Evolutionary conservation across 2,797 vertebrate genomes (phyloP).

Genomic region (Erethizon dorsatum): DNA sequence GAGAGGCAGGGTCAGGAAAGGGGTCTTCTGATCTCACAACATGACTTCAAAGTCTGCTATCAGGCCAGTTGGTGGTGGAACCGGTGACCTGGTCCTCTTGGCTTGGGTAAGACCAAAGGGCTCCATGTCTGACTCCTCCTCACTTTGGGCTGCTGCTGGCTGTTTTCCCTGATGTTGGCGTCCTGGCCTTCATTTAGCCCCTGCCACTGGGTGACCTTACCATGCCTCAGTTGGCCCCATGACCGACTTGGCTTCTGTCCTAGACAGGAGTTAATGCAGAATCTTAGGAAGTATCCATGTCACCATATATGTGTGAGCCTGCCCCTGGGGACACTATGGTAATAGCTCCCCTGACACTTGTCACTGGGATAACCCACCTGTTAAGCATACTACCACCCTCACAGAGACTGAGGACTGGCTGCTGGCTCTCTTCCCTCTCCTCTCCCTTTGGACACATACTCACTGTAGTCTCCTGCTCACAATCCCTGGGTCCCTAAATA

Average conservation of each 20-base stretch:
- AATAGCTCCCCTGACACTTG: not conserved
- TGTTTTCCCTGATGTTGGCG: accelerated
- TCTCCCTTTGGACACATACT: not conserved
- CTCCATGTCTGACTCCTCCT: not conserved
- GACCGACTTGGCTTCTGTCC: not conserved
- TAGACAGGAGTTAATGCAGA: not conserved
- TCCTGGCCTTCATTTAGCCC: no score
- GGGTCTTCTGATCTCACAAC: not conserved
- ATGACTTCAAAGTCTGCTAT: not conserved
- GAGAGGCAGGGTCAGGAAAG: not conserved
- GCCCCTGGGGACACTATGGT: not conserved
- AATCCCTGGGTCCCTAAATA: not conserved
- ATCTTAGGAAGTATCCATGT: not conserved
- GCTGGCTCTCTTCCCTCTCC: not conserved
- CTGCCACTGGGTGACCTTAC: no score
- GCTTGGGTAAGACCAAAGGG: not conserved
- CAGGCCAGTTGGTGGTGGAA: not conserved
- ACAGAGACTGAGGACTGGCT: not conserved
- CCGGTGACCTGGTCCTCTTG: not conserved
- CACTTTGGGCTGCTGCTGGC: not conserved
- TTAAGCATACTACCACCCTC: not conserved
- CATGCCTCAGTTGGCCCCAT: not conserved
- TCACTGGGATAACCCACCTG: not conserved
- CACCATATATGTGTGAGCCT: not conserved
- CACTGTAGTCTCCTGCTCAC: not conserved